phyloP scores from a whole-genome alignment of 1,140 invertebrate species.

The Ostrea denselamellosa region DNA sequence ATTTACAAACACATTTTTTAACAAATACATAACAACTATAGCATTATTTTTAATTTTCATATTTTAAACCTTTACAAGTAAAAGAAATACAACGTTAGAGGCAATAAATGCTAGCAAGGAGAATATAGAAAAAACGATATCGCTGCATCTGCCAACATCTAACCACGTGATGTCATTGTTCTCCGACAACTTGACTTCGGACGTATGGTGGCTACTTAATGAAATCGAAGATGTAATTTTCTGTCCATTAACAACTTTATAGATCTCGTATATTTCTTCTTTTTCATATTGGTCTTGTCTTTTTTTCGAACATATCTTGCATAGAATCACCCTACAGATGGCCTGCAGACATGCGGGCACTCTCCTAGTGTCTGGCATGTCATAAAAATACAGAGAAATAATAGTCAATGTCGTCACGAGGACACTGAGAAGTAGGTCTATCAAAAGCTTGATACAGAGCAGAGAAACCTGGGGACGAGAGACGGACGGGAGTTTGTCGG shows the following conservation, averaged over 20 bases:
- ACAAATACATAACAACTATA: too few relatives aligned
- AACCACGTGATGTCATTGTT: not conserved
- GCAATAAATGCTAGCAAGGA: conserved; percentile 19
- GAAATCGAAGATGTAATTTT: not conserved
- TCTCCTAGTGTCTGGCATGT: not conserved
- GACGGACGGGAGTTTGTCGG: conserved; percentile 35
- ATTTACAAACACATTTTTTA: too few relatives aligned
- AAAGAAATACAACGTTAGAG: conserved; percentile 21
- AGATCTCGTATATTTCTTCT: conserved; percentile 5
- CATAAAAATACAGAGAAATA: conserved; percentile 37
- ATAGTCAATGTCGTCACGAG: conserved; percentile 38
- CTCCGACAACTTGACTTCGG: not conserved
- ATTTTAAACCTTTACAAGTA: not conserved
- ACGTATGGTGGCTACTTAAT: not conserved
- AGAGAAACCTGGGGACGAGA: conserved; percentile 39
- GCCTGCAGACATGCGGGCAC: not conserved
- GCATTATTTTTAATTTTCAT: not conserved
- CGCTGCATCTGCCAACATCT: not conserved
- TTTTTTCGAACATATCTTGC: not conserved
- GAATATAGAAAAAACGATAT: conserved; percentile 10
- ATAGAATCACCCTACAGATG: not conserved
- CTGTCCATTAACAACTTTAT: not conserved
- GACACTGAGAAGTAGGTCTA: conserved; percentile 40
- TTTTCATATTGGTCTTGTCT: not conserved
- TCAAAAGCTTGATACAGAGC: conserved; percentile 38